Conservation (phyloP, 2,797 vertebrate genomes). For the Aeoliscus strigatus region DNA sequence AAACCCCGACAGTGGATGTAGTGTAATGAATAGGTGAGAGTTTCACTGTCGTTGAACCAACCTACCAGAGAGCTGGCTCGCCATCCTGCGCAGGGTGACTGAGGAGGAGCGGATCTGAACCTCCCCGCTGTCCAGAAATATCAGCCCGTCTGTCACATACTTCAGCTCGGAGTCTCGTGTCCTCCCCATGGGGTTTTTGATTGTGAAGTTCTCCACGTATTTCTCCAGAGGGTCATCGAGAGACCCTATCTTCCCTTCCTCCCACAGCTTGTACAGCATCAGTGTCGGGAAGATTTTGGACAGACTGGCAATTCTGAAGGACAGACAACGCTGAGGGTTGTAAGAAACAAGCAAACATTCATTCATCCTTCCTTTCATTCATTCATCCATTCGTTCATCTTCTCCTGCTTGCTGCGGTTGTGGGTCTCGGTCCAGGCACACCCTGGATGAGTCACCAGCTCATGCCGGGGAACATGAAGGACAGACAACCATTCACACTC, state of each 20-base stretch:
- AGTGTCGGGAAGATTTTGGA: constrained; percentile 92
- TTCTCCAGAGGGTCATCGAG: constrained; percentile 85
- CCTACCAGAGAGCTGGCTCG: constrained; percentile 90
- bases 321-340: too few relatives aligned
- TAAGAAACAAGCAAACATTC: too few relatives aligned
- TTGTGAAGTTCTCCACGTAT: constrained; percentile 80
- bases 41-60: too few relatives aligned
- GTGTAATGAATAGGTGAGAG: too few relatives aligned
- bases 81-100: constrained; percentile 88
- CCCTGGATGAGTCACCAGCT: too few relatives aligned
- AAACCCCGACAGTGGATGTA: too few relatives aligned
- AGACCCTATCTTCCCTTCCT: constrained; percentile 81
- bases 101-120: constrained; percentile 59
- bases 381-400: too few relatives aligned
- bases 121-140: constrained; percentile 73
- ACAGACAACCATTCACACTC: too few relatives aligned
- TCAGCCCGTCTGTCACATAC: constrained; percentile 74
- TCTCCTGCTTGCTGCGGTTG: too few relatives aligned
- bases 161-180: constrained; percentile 65
- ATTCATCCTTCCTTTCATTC: too few relatives aligned
- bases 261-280: constrained; percentile 92
- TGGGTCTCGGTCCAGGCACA: too few relatives aligned
- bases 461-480: too few relatives aligned
- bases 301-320: constrained; percentile 86
- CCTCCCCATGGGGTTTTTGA: constrained; percentile 84